Evolutionary conservation across 2,888 invertebrate species (phyloP).

Genomic region (Polyommatus iphigenia): DNA sequence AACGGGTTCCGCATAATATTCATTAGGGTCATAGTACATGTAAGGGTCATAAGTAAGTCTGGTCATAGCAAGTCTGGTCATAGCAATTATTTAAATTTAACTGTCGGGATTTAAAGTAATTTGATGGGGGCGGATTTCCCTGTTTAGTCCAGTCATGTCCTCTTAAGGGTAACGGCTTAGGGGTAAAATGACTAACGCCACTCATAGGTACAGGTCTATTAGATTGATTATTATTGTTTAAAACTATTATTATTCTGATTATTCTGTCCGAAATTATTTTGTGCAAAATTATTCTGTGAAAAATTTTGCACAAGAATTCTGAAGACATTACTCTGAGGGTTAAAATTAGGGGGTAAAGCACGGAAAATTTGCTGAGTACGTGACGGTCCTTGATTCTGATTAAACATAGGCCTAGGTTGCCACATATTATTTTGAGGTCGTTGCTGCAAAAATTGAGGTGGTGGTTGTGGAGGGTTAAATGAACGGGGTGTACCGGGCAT

Average conservation of each 20-base stretch:
- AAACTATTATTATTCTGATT: background rate
- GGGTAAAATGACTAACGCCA: no score
- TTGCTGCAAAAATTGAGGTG: no score
- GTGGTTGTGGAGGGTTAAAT: no score
- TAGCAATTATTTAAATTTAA: constrained; percentile 2
- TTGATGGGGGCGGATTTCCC: constrained; percentile 28
- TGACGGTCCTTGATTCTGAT: background rate
- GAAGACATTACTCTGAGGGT: constrained; percentile 25
- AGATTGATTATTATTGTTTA: no score
- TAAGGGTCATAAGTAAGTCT: background rate
- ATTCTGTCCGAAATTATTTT: background rate
- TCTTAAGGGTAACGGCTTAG: no score
- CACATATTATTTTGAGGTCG: no score
- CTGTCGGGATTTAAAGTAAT: constrained; percentile 29
- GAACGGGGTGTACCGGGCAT: no score
- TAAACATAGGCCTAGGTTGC: no score
- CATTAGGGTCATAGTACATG: background rate
- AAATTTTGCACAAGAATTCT: background rate
- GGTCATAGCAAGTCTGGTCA: background rate
- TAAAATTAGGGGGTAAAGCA: background rate
- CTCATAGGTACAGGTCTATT: no score
- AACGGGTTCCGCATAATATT: no score
- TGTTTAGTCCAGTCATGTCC: constrained; percentile 30
- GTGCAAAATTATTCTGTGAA: background rate
- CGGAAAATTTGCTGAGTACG: background rate